Evolutionary conservation across 2,797 vertebrate species (phyloP).

Genomic region (Ptychobarbus kaznakovi): DNA sequence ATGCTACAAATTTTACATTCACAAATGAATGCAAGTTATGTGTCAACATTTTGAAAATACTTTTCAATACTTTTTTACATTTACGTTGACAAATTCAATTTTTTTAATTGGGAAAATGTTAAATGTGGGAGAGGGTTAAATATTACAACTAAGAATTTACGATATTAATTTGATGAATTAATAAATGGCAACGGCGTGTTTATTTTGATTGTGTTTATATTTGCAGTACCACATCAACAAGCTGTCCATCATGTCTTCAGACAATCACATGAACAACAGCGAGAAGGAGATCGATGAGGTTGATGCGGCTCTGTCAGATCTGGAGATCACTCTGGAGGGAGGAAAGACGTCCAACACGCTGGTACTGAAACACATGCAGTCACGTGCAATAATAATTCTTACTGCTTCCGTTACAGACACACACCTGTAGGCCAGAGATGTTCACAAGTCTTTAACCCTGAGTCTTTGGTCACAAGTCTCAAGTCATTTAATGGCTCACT

Average conservation of each 20-base stretch:
- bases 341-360: constrained; percentile 95
- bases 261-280: constrained; percentile 98
- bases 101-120: neutral
- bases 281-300: constrained; percentile 99
- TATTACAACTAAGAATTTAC: too few relatives aligned
- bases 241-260: constrained; percentile 97
- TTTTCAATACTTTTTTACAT: neutral
- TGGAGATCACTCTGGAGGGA: constrained; percentile 98
- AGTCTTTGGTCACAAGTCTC: too few relatives aligned
- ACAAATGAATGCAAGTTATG: neutral
- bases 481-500: too few relatives aligned
- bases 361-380: constrained; percentile 72
- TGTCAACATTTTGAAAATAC: neutral
- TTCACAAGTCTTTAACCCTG: too few relatives aligned
- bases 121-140: neutral
- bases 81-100: neutral
- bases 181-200: neutral
- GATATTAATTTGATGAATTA: neutral
- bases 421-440: neutral
- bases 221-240: constrained; percentile 99
- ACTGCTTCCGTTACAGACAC: neutral
- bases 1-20: neutral
- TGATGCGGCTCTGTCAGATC: constrained; percentile 94
- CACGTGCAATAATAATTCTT: neutral
- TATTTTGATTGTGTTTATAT: neutral